phyloP scores from a whole-genome alignment of 2,113 vertebrate species.

The Sapayoa aenigma region DNA sequence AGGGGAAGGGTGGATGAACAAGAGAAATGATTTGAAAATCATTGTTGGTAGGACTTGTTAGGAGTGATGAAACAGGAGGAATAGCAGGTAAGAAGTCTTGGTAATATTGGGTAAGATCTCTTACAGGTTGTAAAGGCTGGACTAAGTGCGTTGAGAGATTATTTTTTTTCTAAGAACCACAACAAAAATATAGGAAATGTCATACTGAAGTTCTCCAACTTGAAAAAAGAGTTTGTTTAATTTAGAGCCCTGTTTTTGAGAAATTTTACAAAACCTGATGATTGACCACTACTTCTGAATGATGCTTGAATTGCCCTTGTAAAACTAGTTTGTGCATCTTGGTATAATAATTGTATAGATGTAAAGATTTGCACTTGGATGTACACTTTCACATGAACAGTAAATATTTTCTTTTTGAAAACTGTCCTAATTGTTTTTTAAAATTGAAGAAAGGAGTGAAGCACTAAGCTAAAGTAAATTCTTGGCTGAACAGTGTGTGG shows the following conservation, averaged over 20 bases:
- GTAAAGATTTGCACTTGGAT: not conserved
- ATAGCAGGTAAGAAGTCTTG: not conserved
- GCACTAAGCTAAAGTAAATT: constrained; percentile 22
- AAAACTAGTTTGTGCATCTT: not conserved
- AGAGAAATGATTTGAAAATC: not conserved
- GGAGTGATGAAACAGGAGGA: not conserved
- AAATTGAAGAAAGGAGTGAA: not conserved
- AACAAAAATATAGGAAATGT: not conserved
- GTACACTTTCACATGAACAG: not conserved
- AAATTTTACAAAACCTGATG: not conserved
- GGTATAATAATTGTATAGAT: not conserved
- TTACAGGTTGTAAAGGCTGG: not conserved
- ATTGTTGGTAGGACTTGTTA: not conserved
- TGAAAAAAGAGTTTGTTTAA: not conserved
- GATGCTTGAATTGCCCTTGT: not conserved
- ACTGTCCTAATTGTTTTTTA: not conserved
- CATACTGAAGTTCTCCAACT: not conserved
- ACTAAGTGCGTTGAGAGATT: not conserved
- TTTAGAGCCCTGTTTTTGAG: not conserved
- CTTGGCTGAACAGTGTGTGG: not conserved
- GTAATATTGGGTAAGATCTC: not conserved
- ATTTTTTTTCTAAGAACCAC: not conserved
- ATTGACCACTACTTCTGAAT: not conserved
- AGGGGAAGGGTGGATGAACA: not conserved
- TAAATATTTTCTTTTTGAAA: not conserved